Base-by-base conservation (phyloP, 1,140 invertebrate genomes). In the Frieseomelitta varia region DNA sequence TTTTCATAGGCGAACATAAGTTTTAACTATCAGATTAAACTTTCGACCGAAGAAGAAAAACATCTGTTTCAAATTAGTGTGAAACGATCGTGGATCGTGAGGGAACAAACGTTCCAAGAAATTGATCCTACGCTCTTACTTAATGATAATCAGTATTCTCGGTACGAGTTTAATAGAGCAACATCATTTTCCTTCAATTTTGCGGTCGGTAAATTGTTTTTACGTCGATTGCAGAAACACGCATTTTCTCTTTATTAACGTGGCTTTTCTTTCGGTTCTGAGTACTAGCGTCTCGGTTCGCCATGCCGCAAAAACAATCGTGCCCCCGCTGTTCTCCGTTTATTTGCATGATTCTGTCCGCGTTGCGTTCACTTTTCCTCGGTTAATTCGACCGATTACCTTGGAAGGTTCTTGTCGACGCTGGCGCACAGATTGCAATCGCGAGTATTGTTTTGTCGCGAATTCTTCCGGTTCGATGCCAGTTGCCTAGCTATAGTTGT, bases 311-410 rank as follows among this genome's bases (percentile, higher is more conserved):
- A 80, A 79, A 84, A 79, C 82, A 56, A 79, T 79, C 30, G 67
- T 15, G 24, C 19, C 19, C 19, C 61, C 67, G 30, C 75, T 34
- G 65, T 79, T 83, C 74, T 24, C 76, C 24, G n/a, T 24, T 84
- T 79, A 84, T 84, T 84, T 84, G 82, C 77, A 84, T 79, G 58
- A 84, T 79, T 55, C 76, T 65, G 72, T 56, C 61, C 61, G 6
- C 27, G 65, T 17, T 73, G 74, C 79, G 68, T 73, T 84, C 82
- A 84, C 82, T 84, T 84, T 65, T 79, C 77, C 82, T 24, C 47
- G 67, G 24, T 79, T 65, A 79, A 84, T 84, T 79, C 34, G 34
- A 56, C 24, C 82, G 68, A 79, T 84, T 73, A 79, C 82, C 77
- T 84, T 84, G 69, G 47, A 79, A 79, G 81, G 69, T 86, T 84